Evolutionary conservation across 2,113 vertebrate species (phyloP), one percentile per base, ranked within the genome.

Genomic region (Rhombomys opimus): DNA sequence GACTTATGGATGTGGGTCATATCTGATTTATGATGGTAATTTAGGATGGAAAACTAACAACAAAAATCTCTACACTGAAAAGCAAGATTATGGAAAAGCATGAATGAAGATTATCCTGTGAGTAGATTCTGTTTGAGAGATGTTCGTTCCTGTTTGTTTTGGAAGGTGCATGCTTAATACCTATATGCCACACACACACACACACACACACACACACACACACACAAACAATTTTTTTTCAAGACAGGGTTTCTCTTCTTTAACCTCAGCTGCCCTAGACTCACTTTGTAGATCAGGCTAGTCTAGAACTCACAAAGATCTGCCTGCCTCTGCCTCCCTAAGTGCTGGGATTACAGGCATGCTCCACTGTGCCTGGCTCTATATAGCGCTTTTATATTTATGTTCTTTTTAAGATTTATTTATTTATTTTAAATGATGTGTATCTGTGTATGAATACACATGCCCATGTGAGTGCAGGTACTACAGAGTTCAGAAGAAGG

Each of bases 1-100:
- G 95, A 35, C 8, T 73, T 41, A 41, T 46, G 12, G 32, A 23
- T 65, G 18, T 91, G 80, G 87, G 70, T 96, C 92, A 90, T 70
- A 50, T 97, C 92, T 93, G 93, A 46, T 57, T 57, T 67, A 90
- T 78, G 92, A 76, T 90, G n/a, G 57, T 67, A 77, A 68, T 89
- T 85, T 93, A 68, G 63, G 54, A 27, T 72, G 73, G 70, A 73
- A 90, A 86, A 89, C 38, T 73, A 84, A 82, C 70, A 41, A 91
- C 86, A 93, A 91, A 86, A 91, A 78, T 89, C 73, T 78, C 59
- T 87, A 87, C 41, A 12, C 30, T 96, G 84, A 89, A 81, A 94
- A 95, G 89, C 50, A 90, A 93, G 22, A 70, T 14, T 61, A 78
- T 32, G 93, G 38, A 50, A 91, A 65, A 32, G 32, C 17, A n/a